phyloP scores from a whole-genome alignment of 2,888 invertebrate species.

The Xestia rhomboidea region DNA sequence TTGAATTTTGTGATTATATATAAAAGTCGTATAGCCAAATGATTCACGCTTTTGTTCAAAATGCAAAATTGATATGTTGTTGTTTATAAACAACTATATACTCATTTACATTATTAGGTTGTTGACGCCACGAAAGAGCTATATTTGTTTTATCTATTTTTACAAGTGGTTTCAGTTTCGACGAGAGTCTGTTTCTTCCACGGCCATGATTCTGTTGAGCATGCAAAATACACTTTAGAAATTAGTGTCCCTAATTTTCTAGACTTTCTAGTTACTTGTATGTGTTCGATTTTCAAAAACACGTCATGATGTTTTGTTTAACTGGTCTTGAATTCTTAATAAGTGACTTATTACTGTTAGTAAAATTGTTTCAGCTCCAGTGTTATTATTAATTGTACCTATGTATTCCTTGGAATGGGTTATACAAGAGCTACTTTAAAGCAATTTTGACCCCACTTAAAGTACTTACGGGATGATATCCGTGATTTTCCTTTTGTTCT shows the following conservation, averaged over 20 bases:
- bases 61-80: neutral
- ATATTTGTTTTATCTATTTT: constrained; percentile 10
- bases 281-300: neutral
- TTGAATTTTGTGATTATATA: neutral
- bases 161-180: neutral
- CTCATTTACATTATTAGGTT: neutral
- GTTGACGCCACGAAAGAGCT: neutral
- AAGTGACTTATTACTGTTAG: neutral
- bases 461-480: too few species aligned
- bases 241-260: too few species aligned
- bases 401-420: neutral
- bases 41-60: neutral
- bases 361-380: neutral
- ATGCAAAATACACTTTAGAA: too few species aligned
- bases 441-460: too few species aligned
- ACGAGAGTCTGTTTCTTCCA: neutral
- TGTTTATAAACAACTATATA: constrained; percentile 16
- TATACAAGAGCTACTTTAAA: neutral
- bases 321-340: neutral
- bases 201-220: neutral
- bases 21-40: neutral
- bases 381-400: neutral
- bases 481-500: too few species aligned
- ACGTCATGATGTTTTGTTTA: neutral
- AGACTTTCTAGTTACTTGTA: neutral